Percentiles rank a stretch among this genome's conserved stretches.
Conservation (phyloP, 2,797 vertebrate genomes). For the Aselliscus stoliczkanus region DNA sequence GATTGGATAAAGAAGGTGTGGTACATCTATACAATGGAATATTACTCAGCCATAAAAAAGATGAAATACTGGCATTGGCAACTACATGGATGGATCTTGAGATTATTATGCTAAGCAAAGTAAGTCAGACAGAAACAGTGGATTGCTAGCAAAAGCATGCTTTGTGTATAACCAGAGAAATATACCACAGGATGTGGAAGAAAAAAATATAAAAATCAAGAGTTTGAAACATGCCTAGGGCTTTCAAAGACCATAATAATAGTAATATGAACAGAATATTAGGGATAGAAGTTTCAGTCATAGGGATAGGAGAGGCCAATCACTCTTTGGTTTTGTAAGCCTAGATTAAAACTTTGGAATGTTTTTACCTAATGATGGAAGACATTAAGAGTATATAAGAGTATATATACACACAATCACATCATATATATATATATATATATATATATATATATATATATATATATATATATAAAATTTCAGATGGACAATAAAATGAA, state of each 20-base stretch:
- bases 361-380: background rate
- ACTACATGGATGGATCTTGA: no score
- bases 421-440: no score
- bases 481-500: background rate
- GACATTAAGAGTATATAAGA: background rate
- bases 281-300: background rate
- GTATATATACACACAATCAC: no score
- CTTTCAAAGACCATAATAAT: background rate
- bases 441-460: no score
- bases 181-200: background rate
- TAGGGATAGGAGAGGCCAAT: background rate
- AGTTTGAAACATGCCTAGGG: accelerated
- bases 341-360: background rate
- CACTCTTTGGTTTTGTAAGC: background rate
- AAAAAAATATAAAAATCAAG: background rate
- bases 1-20: no score
- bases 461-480: background rate
- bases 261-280: background rate
- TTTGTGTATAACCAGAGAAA: background rate
- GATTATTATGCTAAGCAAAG: no score
- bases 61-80: no score
- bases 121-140: no score
- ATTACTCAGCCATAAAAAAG: no score
- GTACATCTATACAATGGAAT: no score
- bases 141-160: background rate